Evolutionary conservation across 2,888 invertebrate genomes (phyloP).

Genomic region (Philereme vetulata): DNA sequence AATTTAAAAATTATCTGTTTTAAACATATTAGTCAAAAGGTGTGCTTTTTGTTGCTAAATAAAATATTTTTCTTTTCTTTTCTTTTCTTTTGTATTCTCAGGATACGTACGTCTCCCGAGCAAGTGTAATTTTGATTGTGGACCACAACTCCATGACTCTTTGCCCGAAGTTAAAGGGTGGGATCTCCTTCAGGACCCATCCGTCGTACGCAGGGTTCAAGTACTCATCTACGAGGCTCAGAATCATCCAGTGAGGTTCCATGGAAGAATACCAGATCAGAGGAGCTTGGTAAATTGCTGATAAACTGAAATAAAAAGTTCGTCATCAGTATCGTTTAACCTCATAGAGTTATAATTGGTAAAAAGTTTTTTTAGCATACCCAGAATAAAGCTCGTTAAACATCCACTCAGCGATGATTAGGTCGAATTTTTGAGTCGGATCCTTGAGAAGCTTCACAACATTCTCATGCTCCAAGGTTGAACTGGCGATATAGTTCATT

Average conservation of each 20-base stretch:
- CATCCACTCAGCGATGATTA: slow-evolving; percentile 56
- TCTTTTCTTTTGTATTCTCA: background rate
- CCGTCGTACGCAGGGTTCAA: slow-evolving; percentile 57
- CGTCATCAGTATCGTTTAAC: background rate
- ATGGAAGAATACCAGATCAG: slow-evolving; percentile 54
- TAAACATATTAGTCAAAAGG: too few relatives aligned
- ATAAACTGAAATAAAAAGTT: slow-evolving; percentile 44
- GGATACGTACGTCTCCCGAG: slow-evolving; percentile 40
- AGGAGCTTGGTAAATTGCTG: slow-evolving; percentile 53
- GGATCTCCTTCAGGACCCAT: slow-evolving; percentile 34
- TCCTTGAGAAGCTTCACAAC: slow-evolving; percentile 48
- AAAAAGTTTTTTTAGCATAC: slow-evolving; percentile 37
- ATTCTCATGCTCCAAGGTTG: slow-evolving; percentile 36
- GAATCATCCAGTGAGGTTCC: slow-evolving; percentile 54
- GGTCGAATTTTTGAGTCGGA: slow-evolving; percentile 50
- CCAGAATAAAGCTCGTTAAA: slow-evolving; percentile 50
- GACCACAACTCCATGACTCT: slow-evolving; percentile 49
- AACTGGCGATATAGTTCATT: slow-evolving; percentile 31
- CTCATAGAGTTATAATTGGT: too few relatives aligned
- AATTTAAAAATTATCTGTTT: too few relatives aligned
- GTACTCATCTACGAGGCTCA: slow-evolving; percentile 54
- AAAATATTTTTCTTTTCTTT: too few relatives aligned
- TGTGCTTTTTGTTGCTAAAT: too few relatives aligned
- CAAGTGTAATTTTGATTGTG: slow-evolving; percentile 24
- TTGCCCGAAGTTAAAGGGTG: slow-evolving; percentile 55